Evolutionary conservation across 2,113 vertebrate species (phyloP).

Genomic region (Toxostoma redivivum): DNA sequence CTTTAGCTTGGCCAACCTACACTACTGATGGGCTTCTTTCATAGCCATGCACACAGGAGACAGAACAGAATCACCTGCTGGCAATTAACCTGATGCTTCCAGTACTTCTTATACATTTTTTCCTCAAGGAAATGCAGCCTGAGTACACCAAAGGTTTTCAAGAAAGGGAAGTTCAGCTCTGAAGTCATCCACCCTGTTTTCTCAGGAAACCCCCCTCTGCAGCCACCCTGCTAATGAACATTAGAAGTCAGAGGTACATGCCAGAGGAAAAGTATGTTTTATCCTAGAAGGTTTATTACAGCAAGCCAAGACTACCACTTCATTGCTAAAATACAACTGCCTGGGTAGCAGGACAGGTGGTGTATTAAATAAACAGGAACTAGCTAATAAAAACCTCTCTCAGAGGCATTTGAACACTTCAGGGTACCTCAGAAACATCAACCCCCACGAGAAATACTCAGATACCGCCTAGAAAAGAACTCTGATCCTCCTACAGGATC

Average conservation of each 20-base stretch:
- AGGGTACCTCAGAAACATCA: neutral
- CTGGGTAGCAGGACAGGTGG: neutral
- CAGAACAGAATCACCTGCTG: neutral
- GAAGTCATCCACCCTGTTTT: neutral
- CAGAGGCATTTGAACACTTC: neutral
- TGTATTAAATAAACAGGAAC: neutral
- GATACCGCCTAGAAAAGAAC: neutral
- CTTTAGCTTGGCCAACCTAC: neutral
- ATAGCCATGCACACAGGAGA: neutral
- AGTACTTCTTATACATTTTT: neutral
- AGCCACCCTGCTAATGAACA: neutral
- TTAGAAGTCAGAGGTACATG: neutral
- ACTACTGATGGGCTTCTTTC: neutral
- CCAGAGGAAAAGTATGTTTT: neutral
- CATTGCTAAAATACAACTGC: neutral
- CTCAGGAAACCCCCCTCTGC: neutral
- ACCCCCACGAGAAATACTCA: neutral
- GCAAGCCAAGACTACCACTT: neutral
- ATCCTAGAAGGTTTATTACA: neutral
- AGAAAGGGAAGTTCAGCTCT: neutral
- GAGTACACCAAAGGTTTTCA: neutral
- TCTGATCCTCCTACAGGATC: neutral
- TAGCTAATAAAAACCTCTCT: neutral
- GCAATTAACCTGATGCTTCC: neutral
- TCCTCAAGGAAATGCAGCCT: neutral